Base-by-base conservation (phyloP, 2,113 vertebrate genomes). In the Tupaia chinensis region DNA sequence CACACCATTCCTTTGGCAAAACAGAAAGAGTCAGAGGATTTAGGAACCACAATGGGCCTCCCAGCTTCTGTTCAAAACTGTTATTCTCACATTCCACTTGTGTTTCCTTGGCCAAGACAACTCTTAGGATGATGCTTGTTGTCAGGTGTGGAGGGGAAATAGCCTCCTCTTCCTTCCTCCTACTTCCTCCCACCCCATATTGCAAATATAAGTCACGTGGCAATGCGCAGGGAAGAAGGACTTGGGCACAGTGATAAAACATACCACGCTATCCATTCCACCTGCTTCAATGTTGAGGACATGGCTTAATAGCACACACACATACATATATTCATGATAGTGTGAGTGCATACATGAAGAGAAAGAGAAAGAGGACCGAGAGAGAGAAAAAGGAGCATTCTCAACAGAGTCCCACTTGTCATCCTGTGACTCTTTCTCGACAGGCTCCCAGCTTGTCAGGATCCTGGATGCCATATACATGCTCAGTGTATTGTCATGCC, bases 171-270 rank as follows among this genome's bases (percentile, higher is more conserved):
- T 15, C 58, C 19, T 9, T 19, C 70, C 9, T 19, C 32, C 32
- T 34, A 20, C 2, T 1, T 4, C 16, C 44, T 19, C n/a, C 9
- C 12, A 66, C 1, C 10, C 32, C 23, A 82, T 1, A 34, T 6
- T n/a, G 16, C 44, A 13, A 13, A 12, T 17, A 4, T 65, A 56
- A 70, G 19, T 72, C 60, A 83, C 32, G 32, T 3, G 27, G 16
- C 15, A 87, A 32, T 7, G 6, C 3, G 1, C 19, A 61, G 1
- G 6, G 17, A 63, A 17, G 54, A 63, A 87, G 61, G 32, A 79
- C 44, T 0, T 32, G 56, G 58, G 13, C 10, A 22, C 13, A 83
- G 22, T 6, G 53, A 92, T 56, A 54, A 73, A 53, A 83, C 19
- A 25, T 20, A 68, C 78, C 25, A 15, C 5, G 15, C 10, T 12